These are phyloP conservation scores for Idaea biselata DNA, from an alignment of 2,888 invertebrate genomes.

Conservation along the genomic window DNA sequence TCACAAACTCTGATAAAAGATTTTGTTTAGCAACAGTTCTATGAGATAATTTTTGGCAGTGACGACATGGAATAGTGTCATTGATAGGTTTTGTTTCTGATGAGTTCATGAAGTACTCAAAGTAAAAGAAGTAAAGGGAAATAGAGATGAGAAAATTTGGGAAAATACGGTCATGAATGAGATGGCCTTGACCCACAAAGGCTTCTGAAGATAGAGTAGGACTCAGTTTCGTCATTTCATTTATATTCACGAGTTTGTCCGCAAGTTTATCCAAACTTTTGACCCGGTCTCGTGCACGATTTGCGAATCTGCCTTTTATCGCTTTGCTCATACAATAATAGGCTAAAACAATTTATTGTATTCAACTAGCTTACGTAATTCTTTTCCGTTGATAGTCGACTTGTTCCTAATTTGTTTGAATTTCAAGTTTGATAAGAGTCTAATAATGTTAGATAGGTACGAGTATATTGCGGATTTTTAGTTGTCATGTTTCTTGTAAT, in stretches of 20 bases:
- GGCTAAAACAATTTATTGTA: constrained; percentile 10
- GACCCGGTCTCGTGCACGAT: constrained; percentile 19
- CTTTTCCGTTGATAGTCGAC: constrained; percentile 6
- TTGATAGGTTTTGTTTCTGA: background rate
- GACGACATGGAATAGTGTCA: background rate
- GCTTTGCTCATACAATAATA: constrained; percentile 20
- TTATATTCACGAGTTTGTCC: constrained; percentile 23
- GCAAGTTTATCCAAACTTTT: constrained; percentile 28
- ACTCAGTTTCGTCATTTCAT: constrained; percentile 27
- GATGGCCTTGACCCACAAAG: constrained; percentile 34
- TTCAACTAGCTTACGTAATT: constrained; percentile 19
- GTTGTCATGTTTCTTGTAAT: background rate
- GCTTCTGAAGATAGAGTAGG: constrained; percentile 16
- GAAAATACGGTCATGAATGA: background rate
- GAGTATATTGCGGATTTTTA: background rate
- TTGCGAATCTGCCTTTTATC: constrained; percentile 21
- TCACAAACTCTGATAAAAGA: background rate
- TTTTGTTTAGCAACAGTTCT: background rate
- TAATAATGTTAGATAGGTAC: background rate
- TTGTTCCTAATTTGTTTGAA: constrained; percentile 2
- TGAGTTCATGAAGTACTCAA: background rate
- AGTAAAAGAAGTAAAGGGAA: background rate
- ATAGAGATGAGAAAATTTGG: background rate
- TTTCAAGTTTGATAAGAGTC: background rate
- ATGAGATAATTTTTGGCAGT: background rate